Evolutionary conservation across 1,140 invertebrate species (phyloP), one percentile per base, ranked within the genome.

Genomic region (Drosophila pallidifrons): DNA sequence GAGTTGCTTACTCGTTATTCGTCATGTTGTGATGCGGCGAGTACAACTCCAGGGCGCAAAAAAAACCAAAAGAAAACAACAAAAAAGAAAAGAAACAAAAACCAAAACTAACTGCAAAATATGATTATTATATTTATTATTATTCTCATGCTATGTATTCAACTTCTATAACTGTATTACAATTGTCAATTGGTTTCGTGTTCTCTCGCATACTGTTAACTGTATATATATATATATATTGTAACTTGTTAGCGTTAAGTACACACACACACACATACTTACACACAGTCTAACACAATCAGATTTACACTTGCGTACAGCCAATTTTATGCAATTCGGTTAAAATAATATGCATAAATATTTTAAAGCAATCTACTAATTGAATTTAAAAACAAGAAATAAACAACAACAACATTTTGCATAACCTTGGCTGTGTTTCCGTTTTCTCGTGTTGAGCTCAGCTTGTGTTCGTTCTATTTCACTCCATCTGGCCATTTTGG

Each of bases 21-120:
- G 74, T 79, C 74, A 79, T 64, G 35, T 79, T 79, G 77, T 79
- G 74, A 68, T 61, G 67, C 77, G 59, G 69, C 74, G 77, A 79
- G 77, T 79, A 79, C 63, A 68, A 77, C 77, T 79, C 77, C 74
- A 77, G 77, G 74, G 74, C 77, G 59, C 32, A 51, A 57, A 69
- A 28, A 28, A 13, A 51, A 64, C 4, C 38, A 15, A 25, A 58
- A 43, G 15, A 41, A 11, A 57, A 16, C 16, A 69, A 28, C 16
- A 16, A 16, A 13, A 45, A 64, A 4, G 38, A 32, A 25, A 58
- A 43, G 15, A 41, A n/a, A 51, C 3, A 30, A 58, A 28, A 45
- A 46, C 30, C 7, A 41, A 61, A 6, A 55, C 38, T 15, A 54
- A 43, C 25, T 43, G 15, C 20, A 41, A 74, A 30, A 30, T 41